Percentiles rank a stretch among this genome's conserved stretches.
Conservation (phyloP, 2,888 invertebrate species). For the Dinocampus coccinellae region DNA sequence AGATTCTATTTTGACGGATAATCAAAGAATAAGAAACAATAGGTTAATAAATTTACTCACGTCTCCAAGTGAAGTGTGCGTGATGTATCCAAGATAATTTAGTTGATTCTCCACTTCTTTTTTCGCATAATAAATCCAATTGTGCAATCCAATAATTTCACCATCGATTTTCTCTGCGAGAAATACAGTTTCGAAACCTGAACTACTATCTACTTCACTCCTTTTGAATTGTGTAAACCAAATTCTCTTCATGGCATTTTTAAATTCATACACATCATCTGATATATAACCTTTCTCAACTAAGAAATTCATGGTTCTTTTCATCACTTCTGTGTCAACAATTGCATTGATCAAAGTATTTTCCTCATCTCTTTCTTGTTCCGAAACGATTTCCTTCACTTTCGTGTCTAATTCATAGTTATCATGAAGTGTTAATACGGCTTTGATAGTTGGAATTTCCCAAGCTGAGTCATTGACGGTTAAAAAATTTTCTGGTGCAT, state of each 20-base stretch:
- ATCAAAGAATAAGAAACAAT: not conserved
- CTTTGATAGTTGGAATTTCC: conserved; percentile 81
- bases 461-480: conserved; percentile 76
- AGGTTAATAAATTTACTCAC: conserved; percentile 71
- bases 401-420: conserved; percentile 85
- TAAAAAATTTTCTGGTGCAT: conserved; percentile 80
- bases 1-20: conserved; percentile 17
- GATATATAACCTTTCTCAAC: conserved; percentile 71
- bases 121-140: conserved; percentile 88
- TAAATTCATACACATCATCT: conserved; percentile 72
- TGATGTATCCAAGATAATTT: conserved; percentile 87
- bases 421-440: conserved; percentile 79
- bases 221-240: conserved; percentile 89
- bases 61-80: conserved; percentile 77
- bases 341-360: conserved; percentile 84
- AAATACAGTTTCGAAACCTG: conserved; percentile 94
- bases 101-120: conserved; percentile 81
- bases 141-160: conserved; percentile 84
- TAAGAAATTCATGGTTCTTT: conserved; percentile 78
- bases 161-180: conserved; percentile 84
- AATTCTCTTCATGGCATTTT: conserved; percentile 78
- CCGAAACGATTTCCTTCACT: conserved; percentile 81
- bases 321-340: conserved; percentile 82
- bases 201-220: conserved; percentile 84
- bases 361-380: conserved; percentile 82